phyloP scores from a whole-genome alignment of 2,113 vertebrate genomes.

The Castor canadensis region DNA sequence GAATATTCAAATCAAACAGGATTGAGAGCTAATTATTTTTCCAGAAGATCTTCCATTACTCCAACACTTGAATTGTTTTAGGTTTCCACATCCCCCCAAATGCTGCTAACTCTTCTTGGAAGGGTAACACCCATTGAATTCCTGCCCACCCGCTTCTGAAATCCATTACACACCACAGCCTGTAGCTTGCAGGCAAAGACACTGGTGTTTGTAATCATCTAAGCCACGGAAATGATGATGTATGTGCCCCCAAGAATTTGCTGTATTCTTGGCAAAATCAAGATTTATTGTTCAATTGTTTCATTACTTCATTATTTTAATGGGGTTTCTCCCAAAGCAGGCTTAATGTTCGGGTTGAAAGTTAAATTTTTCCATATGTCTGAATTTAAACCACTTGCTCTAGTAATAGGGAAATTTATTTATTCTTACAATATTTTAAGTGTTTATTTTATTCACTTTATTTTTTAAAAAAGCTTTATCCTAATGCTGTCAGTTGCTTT shows the following conservation, averaged over 20 bases:
- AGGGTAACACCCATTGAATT: neutral
- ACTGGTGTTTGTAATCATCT: neutral
- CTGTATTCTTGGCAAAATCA: slow-evolving; percentile 16
- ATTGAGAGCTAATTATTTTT: slow-evolving; percentile 45
- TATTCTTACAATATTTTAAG: slow-evolving; percentile 16
- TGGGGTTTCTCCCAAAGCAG: slow-evolving; percentile 54
- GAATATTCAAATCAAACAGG: neutral
- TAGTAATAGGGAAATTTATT: neutral
- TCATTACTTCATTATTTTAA: slow-evolving; percentile 52
- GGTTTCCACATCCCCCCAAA: neutral
- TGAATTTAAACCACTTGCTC: slow-evolving; percentile 41
- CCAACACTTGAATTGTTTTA: neutral
- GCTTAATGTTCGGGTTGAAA: neutral
- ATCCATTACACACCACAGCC: slow-evolving; percentile 1
- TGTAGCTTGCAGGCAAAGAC: neutral
- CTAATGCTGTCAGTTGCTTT: neutral
- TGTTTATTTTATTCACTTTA: neutral
- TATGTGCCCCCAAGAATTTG: neutral
- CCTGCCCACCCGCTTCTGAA: neutral
- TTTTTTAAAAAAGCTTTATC: neutral
- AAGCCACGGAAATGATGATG: neutral
- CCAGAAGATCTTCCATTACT: neutral
- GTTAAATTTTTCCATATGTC: slow-evolving; percentile 55
- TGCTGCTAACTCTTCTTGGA: neutral
- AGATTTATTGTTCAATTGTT: slow-evolving; percentile 39